These are phyloP conservation scores for Myathropa florea DNA, from an alignment of 2,888 invertebrate genomes.

Conservation along the genomic window DNA sequence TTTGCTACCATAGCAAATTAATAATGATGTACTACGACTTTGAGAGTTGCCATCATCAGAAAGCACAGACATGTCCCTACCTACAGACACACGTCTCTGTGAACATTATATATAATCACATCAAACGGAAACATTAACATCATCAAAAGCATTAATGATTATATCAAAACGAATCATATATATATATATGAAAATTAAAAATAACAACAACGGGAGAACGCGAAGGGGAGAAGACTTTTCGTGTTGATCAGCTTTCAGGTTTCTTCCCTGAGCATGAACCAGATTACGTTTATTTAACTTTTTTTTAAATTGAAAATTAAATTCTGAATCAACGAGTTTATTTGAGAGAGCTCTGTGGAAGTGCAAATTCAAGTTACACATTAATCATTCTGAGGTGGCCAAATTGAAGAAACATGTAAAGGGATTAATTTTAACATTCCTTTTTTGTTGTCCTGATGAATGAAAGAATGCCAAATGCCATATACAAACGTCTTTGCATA, in stretches of 20 bases:
- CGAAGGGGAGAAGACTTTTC: background rate
- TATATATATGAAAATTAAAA: background rate
- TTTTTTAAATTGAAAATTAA: background rate
- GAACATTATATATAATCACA: slow-evolving; percentile 16
- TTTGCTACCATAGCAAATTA: slow-evolving; percentile 7
- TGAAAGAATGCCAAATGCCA: background rate
- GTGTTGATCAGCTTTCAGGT: background rate
- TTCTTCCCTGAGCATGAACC: background rate
- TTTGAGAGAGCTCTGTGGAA: background rate
- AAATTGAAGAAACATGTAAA: background rate
- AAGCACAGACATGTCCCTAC: background rate
- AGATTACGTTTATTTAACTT: background rate
- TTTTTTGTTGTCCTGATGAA: background rate
- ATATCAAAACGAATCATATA: slow-evolving; percentile 1
- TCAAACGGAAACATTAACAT: slow-evolving; percentile 18
- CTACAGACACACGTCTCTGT: background rate
- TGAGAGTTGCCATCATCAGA: slow-evolving; percentile 28
- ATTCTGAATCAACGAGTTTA: background rate
- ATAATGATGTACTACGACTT: slow-evolving; percentile 2
- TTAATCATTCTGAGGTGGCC: background rate
- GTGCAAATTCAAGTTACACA: background rate
- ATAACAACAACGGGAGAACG: background rate
- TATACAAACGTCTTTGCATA: background rate
- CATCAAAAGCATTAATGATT: slow-evolving; percentile 22
- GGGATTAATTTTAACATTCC: no score